These are phyloP conservation scores for Ciconia nigra DNA, from an alignment of 2,797 vertebrate genomes.

Conservation along the genomic window DNA sequence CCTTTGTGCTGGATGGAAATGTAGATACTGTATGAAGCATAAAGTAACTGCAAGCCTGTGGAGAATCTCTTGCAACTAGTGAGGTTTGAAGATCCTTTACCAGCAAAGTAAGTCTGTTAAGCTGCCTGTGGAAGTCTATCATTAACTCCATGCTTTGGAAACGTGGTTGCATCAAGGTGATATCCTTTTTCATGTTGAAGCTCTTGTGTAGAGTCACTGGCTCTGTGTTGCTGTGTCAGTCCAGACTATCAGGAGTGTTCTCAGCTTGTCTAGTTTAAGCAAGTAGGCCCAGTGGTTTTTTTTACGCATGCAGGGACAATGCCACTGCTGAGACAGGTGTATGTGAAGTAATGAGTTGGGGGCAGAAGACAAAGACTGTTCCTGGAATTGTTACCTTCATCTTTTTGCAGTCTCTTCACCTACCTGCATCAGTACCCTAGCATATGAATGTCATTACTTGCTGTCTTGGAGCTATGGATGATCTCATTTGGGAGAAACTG, in stretches of 20 bases:
- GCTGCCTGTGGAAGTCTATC: neutral
- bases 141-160: neutral
- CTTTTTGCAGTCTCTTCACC: neutral
- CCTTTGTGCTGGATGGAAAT: neutral
- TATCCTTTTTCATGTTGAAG: neutral
- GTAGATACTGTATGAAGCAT: neutral
- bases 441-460: neutral
- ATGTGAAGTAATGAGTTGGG: neutral
- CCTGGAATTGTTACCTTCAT: neutral
- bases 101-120: neutral
- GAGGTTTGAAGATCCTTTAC: conserved; percentile 27
- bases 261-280: neutral
- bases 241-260: neutral
- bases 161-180: neutral
- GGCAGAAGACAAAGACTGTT: neutral
- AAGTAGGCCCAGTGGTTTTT: neutral
- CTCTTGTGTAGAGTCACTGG: neutral
- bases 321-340: neutral
- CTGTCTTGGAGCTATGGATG: neutral
- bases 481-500: neutral
- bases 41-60: neutral
- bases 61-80: conserved; percentile 7
- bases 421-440: neutral
- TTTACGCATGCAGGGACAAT: neutral
- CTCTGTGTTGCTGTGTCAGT: neutral